Conservation (phyloP, 2,113 vertebrate genomes). For the Marcusenius ussheri region DNA sequence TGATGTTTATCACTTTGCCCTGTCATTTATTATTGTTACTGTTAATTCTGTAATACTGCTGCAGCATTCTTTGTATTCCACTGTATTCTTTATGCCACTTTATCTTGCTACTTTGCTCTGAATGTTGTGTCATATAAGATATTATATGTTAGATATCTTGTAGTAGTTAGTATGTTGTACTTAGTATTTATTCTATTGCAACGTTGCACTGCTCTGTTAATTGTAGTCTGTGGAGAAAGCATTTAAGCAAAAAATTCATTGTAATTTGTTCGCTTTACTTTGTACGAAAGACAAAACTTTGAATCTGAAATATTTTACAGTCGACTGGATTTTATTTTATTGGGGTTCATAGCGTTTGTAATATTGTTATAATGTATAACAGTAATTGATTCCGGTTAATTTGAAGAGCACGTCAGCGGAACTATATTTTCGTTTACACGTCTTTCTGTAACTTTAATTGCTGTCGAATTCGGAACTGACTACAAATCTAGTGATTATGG, state of each 20-base stretch:
- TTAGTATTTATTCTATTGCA: neutral
- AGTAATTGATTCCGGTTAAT: neutral
- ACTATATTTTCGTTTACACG: neutral
- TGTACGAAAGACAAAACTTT: neutral
- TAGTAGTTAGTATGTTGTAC: neutral
- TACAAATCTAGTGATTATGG: neutral
- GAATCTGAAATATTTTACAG: neutral
- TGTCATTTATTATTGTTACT: neutral
- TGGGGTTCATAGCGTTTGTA: neutral
- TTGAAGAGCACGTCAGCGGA: neutral
- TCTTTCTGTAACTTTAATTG: neutral
- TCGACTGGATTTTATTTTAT: neutral
- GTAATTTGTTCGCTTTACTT: neutral
- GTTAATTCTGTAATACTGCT: neutral
- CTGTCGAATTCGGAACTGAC: neutral
- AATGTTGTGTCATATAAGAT: neutral
- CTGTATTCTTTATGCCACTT: neutral
- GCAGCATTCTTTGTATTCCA: neutral
- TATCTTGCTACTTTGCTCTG: neutral
- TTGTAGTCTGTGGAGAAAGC: neutral
- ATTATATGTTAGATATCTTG: neutral
- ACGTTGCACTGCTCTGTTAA: neutral
- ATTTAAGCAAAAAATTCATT: neutral
- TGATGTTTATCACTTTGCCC: neutral
- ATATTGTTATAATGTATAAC: neutral